Conservation (phyloP, 2,113 vertebrate genomes). For the Salvator merianae region DNA sequence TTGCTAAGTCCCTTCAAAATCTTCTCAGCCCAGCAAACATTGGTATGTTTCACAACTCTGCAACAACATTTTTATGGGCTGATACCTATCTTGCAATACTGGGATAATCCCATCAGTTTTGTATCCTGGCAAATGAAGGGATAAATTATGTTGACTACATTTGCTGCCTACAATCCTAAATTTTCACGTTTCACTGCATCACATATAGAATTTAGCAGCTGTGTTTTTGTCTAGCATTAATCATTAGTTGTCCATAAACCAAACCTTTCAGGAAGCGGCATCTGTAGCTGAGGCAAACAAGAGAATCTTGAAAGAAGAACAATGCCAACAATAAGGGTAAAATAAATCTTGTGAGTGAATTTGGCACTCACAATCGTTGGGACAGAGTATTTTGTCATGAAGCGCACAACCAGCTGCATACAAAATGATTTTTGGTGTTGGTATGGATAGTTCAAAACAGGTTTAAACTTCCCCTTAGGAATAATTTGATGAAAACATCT, state of each 20-base stretch:
- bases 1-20: neutral
- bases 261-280: neutral
- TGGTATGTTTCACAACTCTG: neutral
- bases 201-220: neutral
- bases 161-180: neutral
- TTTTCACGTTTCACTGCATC: neutral
- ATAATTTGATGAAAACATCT: constrained; percentile 7
- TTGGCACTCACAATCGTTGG: constrained; percentile 9
- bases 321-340: constrained; percentile 27
- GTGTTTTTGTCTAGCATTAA: neutral
- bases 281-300: constrained; percentile 16
- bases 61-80: too few relatives aligned
- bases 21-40: neutral
- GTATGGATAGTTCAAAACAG: neutral
- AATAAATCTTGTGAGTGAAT: constrained; percentile 33
- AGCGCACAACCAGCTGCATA: constrained; percentile 13
- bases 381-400: constrained; percentile 25
- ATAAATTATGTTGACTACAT: neutral
- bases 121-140: neutral
- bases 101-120: neutral
- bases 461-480: constrained; percentile 49
- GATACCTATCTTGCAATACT: neutral
- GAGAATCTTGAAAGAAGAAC: neutral
- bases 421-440: constrained; percentile 27
- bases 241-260: neutral